Conservation (phyloP, 2,797 vertebrate species). For the Hipposideros larvatus region DNA sequence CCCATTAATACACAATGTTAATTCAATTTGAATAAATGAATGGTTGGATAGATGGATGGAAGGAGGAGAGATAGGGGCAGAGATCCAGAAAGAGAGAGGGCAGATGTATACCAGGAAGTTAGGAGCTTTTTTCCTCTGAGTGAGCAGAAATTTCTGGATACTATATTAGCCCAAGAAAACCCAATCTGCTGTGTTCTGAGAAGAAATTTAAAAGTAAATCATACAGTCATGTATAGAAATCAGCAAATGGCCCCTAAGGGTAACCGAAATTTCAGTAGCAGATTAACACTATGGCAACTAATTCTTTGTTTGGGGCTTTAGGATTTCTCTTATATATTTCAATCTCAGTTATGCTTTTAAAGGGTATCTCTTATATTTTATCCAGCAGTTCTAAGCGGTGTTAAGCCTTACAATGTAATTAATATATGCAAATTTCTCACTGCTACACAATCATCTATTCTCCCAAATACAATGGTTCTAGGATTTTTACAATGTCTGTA, state of each 20-base stretch:
- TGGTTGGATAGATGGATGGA: neutral
- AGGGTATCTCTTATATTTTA: neutral
- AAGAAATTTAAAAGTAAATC: conserved; percentile 6
- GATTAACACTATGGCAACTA: neutral
- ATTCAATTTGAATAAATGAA: neutral
- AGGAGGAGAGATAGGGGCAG: neutral
- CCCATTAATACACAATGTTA: neutral
- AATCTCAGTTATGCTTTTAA: neutral
- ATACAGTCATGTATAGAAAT: neutral
- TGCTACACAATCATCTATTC: neutral
- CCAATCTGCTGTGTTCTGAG: neutral
- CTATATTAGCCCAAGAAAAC: neutral
- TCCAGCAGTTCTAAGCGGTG: neutral
- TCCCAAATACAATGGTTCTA: conserved; percentile 21
- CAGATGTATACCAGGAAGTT: neutral
- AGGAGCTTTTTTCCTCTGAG: neutral
- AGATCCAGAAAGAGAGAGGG: neutral
- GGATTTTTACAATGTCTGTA: conserved; percentile 38
- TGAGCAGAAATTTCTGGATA: conserved; percentile 30
- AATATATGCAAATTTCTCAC: neutral
- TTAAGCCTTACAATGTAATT: neutral
- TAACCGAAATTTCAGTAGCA: neutral
- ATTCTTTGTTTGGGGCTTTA: neutral
- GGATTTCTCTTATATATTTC: neutral
- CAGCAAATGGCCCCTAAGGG: neutral